Base-by-base conservation (phyloP, 1,140 invertebrate species). In the Cydia splendana region DNA sequence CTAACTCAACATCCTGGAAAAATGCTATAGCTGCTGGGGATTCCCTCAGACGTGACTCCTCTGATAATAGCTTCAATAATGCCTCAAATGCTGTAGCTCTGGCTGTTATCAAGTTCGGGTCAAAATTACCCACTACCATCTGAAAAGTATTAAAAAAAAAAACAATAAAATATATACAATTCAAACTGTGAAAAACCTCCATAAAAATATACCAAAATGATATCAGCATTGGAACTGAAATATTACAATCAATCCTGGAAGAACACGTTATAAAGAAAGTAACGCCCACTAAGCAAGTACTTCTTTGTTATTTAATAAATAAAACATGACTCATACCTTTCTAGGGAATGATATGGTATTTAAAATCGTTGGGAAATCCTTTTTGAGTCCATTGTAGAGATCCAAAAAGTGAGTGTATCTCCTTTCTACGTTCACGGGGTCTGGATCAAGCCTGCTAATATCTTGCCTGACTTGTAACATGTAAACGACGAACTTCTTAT, bases 381-480 rank as follows among this genome's bases (percentile, higher is more conserved):
- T 95, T 79, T 94, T 95, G 2, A 97, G 87, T 4, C 92, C 88
- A 80, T 94, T 94, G 87, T 96, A 96, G 4, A 97, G 91, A 75
- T 95, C 94, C 18, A 96, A 91, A 90, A 97, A 97, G 82, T 97
- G 95, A 7, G 96, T 96, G 83, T 97, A 97, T 81, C 97, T 93
- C 77, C 96, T 92, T 82, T 97, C 95, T 45, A 97, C 94, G 42
- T 94, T 94, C 0, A 95, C 95, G 20, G 95, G 95, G 76, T 94
- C 94, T 38, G 88, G 84, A 88, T 96, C 95, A 78, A 92, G 88
- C 75, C 88, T 86, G 74, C 81, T 82, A 18, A 86, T 83, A 81
- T 95, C 93, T 80, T 94, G 95, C 65, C 93, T 88, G 4, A 95
- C 94, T 84, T 94, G 94, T 74, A 96, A 81, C 83, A 94, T 95